These are phyloP conservation scores for Oxyura jamaicensis DNA, from an alignment of 2,113 vertebrate species.

Conservation along the genomic window DNA sequence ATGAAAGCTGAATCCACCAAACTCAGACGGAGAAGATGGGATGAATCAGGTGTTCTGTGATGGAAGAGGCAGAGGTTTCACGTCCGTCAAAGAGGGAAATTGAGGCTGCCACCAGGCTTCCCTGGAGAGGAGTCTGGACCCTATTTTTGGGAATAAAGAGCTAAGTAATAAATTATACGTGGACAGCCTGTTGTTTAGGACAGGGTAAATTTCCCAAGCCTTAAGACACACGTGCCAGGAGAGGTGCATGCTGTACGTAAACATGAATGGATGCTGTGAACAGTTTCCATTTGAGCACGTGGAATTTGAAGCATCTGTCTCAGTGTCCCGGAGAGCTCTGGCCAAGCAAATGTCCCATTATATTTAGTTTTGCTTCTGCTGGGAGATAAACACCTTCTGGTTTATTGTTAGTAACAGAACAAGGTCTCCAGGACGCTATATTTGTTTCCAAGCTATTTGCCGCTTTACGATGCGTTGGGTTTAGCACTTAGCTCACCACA, in stretches of 20 bases:
- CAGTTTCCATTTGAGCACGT: neutral
- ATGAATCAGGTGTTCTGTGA: neutral
- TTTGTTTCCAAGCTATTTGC: neutral
- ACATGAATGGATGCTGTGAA: neutral
- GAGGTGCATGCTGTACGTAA: neutral
- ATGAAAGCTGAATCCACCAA: neutral
- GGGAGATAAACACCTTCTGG: neutral
- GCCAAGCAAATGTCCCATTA: neutral
- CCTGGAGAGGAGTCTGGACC: neutral
- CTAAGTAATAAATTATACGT: neutral
- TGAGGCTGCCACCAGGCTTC: neutral
- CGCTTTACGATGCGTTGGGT: fast-evolving
- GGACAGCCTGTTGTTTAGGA: neutral
- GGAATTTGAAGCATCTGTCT: constrained; percentile 11
- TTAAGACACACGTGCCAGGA: neutral
- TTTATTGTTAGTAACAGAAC: neutral
- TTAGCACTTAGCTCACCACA: neutral
- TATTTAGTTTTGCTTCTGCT: constrained; percentile 18
- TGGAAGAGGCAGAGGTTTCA: neutral
- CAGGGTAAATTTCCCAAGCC: neutral
- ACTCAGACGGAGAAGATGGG: neutral
- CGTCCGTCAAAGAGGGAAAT: neutral
- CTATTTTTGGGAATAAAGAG: neutral
- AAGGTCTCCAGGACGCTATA: neutral
- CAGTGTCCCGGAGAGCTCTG: neutral